phyloP scores from a whole-genome alignment of 1,140 invertebrate genomes.

The Zaprionus tsacasi region DNA sequence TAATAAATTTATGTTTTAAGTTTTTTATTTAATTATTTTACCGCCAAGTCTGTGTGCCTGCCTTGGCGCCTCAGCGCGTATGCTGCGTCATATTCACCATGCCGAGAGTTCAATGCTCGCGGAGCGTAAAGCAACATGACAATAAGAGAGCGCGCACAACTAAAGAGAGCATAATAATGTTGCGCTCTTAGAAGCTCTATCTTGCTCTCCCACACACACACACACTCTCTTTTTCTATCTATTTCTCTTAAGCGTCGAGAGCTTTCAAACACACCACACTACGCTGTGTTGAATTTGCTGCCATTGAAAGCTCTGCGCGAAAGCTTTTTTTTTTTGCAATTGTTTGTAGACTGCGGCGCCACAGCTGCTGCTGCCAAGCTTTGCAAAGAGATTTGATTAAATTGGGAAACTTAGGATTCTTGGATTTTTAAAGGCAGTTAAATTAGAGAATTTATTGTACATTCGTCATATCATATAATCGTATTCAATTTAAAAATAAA shows the following conservation, averaged over 20 bases:
- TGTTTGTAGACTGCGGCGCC: slow-evolving; percentile 11
- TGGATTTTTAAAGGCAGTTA: no score
- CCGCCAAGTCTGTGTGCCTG: no score
- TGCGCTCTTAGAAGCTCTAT: neutral
- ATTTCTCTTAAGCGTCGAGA: slow-evolving; percentile 29
- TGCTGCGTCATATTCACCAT: slow-evolving; percentile 30
- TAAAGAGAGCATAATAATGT: slow-evolving; percentile 25
- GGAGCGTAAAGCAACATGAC: slow-evolving; percentile 39
- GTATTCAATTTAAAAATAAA: no score
- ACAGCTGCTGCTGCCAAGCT: slow-evolving; percentile 16
- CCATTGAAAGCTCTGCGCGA: slow-evolving; percentile 30
- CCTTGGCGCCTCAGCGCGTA: neutral
- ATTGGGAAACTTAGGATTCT: no score
- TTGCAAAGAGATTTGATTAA: slow-evolving; percentile 28
- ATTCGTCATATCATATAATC: no score
- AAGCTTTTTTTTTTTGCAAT: slow-evolving; percentile 49
- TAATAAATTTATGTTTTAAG: neutral
- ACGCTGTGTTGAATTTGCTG: slow-evolving; percentile 52
- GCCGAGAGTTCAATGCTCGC: slow-evolving; percentile 67
- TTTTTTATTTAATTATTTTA: neutral
- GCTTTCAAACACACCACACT: slow-evolving; percentile 69
- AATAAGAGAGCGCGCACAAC: neutral
- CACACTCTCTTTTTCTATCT: neutral
- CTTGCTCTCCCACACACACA: neutral
- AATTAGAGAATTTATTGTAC: no score